These are phyloP conservation scores for Pseudotriccus pelzelni DNA, from an alignment of 2,797 vertebrate genomes.

Conservation along the genomic window DNA sequence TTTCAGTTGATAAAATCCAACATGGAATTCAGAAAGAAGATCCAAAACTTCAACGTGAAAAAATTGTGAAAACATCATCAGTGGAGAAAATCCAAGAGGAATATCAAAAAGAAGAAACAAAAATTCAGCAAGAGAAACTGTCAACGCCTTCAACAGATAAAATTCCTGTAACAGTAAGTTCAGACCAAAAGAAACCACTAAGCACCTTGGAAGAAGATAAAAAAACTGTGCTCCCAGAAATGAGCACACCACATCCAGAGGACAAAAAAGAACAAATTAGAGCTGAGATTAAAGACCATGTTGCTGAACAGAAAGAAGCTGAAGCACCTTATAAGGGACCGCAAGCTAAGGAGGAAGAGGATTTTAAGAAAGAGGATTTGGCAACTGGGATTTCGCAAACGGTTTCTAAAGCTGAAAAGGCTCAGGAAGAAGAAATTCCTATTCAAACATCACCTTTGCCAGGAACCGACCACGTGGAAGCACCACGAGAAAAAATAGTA, in stretches of 20 bases:
- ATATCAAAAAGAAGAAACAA: constrained; percentile 25
- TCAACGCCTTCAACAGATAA: constrained; percentile 46
- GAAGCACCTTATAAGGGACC: neutral
- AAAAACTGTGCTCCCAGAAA: constrained; percentile 45
- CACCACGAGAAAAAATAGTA: constrained; percentile 75
- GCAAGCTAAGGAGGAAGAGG: constrained; percentile 24
- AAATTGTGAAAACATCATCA: constrained; percentile 39
- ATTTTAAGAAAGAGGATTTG: constrained; percentile 21
- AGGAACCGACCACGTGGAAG: constrained; percentile 72
- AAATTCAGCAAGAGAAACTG: constrained; percentile 12
- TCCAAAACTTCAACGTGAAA: constrained; percentile 31
- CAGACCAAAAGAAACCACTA: constrained; percentile 65
- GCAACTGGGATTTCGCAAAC: constrained; percentile 29
- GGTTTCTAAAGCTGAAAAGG: constrained; percentile 57
- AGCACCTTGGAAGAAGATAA: constrained; percentile 75
- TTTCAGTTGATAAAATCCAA: constrained; percentile 62
- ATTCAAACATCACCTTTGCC: constrained; percentile 42
- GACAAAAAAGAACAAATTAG: constrained; percentile 23
- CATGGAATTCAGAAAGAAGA: constrained; percentile 50
- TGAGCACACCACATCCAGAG: constrained; percentile 58
- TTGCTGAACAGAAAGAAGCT: constrained; percentile 32
- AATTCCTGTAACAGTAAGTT: constrained; percentile 7
- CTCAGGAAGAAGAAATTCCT: constrained; percentile 16
- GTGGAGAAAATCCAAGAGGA: constrained; percentile 55
- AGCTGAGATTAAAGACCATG: neutral